These are phyloP conservation scores for Saccostrea cuccullata DNA, from an alignment of 1,140 invertebrate species.

Conservation along the genomic window DNA sequence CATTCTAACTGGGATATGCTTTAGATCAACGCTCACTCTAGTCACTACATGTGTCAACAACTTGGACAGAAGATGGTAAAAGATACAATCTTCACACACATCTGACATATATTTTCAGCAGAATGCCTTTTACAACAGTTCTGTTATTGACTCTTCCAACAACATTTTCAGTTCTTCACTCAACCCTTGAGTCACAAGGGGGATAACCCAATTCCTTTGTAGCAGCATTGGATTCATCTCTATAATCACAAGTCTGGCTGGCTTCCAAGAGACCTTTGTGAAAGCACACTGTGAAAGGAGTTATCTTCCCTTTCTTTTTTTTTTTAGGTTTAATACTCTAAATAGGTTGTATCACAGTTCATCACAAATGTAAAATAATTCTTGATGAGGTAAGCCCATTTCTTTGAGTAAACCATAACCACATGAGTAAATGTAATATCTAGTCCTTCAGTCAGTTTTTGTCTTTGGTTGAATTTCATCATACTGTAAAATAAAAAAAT, in stretches of 20 bases:
- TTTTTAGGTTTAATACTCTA: neutral
- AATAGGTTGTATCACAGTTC: neutral
- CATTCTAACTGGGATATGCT: too few relatives aligned
- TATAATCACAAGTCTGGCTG: neutral
- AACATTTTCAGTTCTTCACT: neutral
- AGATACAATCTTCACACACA: too few relatives aligned
- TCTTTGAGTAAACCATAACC: neutral
- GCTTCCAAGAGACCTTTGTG: neutral
- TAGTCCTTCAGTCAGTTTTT: constrained; percentile 2
- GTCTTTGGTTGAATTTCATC: constrained; percentile 5
- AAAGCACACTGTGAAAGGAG: too few relatives aligned
- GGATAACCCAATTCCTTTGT: neutral
- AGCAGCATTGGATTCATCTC: neutral
- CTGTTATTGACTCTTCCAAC: neutral
- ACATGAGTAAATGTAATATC: neutral
- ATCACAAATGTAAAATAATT: neutral
- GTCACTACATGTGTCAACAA: too few relatives aligned
- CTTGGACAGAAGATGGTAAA: too few relatives aligned
- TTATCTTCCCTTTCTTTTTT: too few relatives aligned
- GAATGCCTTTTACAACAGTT: neutral
- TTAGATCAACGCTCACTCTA: too few relatives aligned
- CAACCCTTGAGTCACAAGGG: too few relatives aligned
- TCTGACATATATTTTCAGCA: neutral
- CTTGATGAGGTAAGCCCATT: neutral
- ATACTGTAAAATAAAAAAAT: neutral